These are phyloP conservation scores for Coenonympha arcania DNA, from an alignment of 2,888 invertebrate species.

Conservation along the genomic window DNA sequence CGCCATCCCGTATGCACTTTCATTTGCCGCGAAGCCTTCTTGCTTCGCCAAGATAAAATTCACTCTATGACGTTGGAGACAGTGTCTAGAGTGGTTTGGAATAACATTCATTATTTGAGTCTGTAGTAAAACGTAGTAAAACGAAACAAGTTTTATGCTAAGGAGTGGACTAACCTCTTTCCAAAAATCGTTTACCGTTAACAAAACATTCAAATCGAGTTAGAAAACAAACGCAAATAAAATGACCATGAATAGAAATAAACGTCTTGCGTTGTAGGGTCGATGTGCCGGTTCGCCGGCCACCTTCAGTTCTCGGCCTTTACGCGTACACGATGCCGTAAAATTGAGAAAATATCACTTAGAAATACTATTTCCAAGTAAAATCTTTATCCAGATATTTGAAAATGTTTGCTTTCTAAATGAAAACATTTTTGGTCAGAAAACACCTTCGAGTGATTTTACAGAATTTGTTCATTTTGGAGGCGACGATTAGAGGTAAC, in stretches of 20 bases:
- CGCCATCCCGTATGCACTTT: slow-evolving; percentile 10
- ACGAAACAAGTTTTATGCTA: slow-evolving; percentile 58
- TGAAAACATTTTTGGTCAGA: too few species aligned
- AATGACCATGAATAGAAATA: not conserved
- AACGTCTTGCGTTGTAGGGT: not conserved
- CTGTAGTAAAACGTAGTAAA: slow-evolving; percentile 67
- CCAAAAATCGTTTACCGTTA: slow-evolving; percentile 61
- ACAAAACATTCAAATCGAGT: slow-evolving; percentile 45
- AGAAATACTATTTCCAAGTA: too few species aligned
- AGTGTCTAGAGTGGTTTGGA: slow-evolving; percentile 5
- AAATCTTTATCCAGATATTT: too few species aligned
- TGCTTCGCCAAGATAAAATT: not conserved
- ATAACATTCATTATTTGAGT: slow-evolving; percentile 15
- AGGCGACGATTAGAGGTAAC: too few species aligned
- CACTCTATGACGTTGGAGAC: not conserved
- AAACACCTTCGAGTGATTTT: too few species aligned
- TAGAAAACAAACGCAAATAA: slow-evolving; percentile 19
- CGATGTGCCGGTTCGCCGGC: too few species aligned
- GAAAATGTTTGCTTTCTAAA: too few species aligned
- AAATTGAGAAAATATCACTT: too few species aligned
- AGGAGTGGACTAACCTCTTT: slow-evolving; percentile 52
- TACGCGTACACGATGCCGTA: too few species aligned
- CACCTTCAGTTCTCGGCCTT: too few species aligned
- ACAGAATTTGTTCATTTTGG: too few species aligned
- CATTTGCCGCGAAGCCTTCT: slow-evolving; percentile 12